Evolutionary conservation across 2,113 vertebrate species (phyloP), one percentile per base, ranked within the genome.

Genomic region (Saccopteryx bilineata): DNA sequence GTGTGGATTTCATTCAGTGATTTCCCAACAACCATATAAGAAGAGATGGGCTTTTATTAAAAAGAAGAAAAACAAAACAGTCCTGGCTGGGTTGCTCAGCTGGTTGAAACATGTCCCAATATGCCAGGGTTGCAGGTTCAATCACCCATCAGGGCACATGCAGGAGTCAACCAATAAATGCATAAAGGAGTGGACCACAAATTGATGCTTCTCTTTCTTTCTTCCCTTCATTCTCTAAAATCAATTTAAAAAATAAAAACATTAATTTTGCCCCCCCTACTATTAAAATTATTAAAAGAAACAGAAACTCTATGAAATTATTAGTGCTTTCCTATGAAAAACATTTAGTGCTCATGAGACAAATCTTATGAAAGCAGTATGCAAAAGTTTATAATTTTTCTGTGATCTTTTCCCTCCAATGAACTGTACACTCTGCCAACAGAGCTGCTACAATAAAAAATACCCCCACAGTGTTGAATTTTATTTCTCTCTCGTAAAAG

Each of bases 211-310:
- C 39, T 39, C 39, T 39, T 39, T 39, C 39, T 39, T 39, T 39
- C 39, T 39, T 39, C 39, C 39, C 39, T 39, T 39, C 39, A 39
- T 39, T 39, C 39, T 39, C 39, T 39, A 39, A 39, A 39, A 39
- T 39, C 39, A 39, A 39, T 39, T 39, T 39, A 39, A 61, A 17
- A 54, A 54, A 54, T 14, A 10, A 31, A 61, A 23, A 83, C 19
- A 71, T 60, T 91, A 72, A 78, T 91, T 95, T 94, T 97, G 94
- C 65, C 48, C 60, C 52, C 56, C 24, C 58, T n/a, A 74, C 72
- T 75, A 86, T 66, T 5, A 80, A 71, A 87, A 85, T 33, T 31
- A 48, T 92, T 80, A 80, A 93, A 96, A 95, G 33, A 33, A 87
- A 65, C 24, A 69, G 14, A 89, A 85, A 82, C 28, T 92, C 24